Conservation (phyloP, 2,797 vertebrate genomes). For the Rhodeus uyekii region DNA sequence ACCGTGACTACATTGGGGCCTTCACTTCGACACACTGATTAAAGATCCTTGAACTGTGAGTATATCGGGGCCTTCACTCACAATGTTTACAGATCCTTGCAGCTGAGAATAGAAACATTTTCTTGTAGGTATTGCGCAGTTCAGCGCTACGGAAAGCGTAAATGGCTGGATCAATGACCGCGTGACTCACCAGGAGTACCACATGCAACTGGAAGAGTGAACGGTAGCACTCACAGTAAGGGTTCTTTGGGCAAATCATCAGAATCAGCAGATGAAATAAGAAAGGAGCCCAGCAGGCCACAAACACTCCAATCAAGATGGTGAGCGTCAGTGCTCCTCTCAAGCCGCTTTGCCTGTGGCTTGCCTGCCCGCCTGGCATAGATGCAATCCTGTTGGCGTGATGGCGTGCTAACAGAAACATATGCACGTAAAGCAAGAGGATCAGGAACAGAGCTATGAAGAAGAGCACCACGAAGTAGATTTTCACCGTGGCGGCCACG, state of each 20-base stretch:
- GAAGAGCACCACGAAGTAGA: constrained; percentile 84
- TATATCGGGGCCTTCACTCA: neutral
- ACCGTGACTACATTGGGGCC: neutral
- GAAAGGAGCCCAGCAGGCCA: constrained; percentile 94
- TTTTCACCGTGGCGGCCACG: constrained; percentile 78
- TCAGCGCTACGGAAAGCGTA: constrained; percentile 93
- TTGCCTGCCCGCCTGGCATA: constrained; percentile 69
- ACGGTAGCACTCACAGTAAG: constrained; percentile 94
- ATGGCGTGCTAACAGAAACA: constrained; percentile 90
- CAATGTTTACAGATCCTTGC: constrained; percentile 43
- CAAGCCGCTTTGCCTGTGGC: constrained; percentile 72
- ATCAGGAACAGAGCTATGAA: constrained; percentile 84
- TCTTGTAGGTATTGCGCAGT: constrained; percentile 84
- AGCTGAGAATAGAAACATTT: constrained; percentile 78
- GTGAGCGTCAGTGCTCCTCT: constrained; percentile 90
- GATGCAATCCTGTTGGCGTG: constrained; percentile 85
- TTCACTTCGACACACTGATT: constrained; percentile 6
- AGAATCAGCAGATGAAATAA: constrained; percentile 89
- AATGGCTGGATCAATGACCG: constrained; percentile 90
- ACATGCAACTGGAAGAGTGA: constrained; percentile 91
- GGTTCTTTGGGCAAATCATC: constrained; percentile 86
- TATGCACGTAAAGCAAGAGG: constrained; percentile 89
- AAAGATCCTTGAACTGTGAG: too few species aligned
- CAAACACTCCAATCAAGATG: constrained; percentile 89
- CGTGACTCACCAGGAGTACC: constrained; percentile 89